A percentile compares a stretch with the other conserved stretches of the same genome.
Evolutionary conservation across 2,113 vertebrate species (phyloP).

Genomic region (Tetraodon nigroviridis): DNA sequence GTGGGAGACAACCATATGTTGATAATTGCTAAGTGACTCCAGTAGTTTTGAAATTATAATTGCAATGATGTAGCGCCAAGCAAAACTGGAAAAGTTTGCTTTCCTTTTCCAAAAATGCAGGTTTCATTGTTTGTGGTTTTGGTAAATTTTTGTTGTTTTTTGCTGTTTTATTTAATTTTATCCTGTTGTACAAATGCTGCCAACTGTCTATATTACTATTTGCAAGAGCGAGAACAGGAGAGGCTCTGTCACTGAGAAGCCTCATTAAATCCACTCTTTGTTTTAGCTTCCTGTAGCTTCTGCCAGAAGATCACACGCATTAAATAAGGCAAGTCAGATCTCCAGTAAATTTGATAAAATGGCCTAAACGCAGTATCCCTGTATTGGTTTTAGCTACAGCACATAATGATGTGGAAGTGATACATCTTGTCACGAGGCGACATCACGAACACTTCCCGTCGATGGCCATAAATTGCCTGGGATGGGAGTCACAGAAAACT

Average conservation of each 20-base stretch:
- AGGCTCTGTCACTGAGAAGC: neutral
- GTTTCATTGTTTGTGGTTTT: too few relatives aligned
- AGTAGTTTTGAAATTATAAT: too few relatives aligned
- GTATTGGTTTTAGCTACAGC: neutral
- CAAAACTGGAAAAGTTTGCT: too few relatives aligned
- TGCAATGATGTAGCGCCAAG: too few relatives aligned
- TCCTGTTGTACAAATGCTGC: too few relatives aligned
- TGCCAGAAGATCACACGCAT: neutral
- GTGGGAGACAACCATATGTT: neutral
- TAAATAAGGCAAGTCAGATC: neutral
- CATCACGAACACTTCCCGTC: constrained; percentile 20
- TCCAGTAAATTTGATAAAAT: neutral
- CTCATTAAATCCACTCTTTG: constrained; percentile 3
- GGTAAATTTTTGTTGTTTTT: too few relatives aligned
- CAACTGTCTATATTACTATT: too few relatives aligned
- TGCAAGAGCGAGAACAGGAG: too few relatives aligned
- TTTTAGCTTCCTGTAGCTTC: neutral
- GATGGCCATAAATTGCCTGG: constrained; percentile 13
- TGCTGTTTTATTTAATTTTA: too few relatives aligned
- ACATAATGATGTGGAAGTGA: constrained; percentile 5
- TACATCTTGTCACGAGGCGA: constrained; percentile 20
- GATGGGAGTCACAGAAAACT: constrained; percentile 18
- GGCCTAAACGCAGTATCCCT: neutral
- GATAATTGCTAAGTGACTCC: too few relatives aligned
- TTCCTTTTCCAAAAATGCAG: too few relatives aligned